A percentile compares a stretch with the other conserved stretches of the same genome.
phyloP scores from a whole-genome alignment of 2,888 invertebrate species.

The Oeneis ivallda region DNA sequence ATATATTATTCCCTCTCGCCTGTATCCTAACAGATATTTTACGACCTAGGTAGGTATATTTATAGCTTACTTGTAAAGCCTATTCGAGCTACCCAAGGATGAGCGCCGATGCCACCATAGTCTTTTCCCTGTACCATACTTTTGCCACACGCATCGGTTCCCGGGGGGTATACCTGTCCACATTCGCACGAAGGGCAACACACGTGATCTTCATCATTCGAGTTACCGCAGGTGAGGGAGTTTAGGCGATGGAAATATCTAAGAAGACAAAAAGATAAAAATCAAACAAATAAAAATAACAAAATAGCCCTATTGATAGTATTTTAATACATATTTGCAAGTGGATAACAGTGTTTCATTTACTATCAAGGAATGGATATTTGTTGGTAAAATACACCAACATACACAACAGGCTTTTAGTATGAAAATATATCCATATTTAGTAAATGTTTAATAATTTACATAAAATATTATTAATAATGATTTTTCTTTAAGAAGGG shows the following conservation, averaged over 20 bases:
- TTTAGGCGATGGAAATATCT: constrained; percentile 80
- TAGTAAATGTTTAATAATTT: too few species aligned
- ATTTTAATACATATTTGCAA: too few species aligned
- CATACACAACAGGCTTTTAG: too few species aligned
- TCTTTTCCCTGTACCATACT: constrained; percentile 85
- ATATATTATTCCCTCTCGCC: neutral
- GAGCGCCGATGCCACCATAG: constrained; percentile 86
- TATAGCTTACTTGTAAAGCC: constrained; percentile 86
- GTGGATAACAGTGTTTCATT: neutral
- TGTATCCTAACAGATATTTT: neutral
- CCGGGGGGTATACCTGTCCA: constrained; percentile 62
- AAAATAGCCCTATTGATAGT: too few species aligned
- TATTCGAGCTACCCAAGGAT: constrained; percentile 88
- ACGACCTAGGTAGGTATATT: neutral
- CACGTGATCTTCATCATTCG: constrained; percentile 79
- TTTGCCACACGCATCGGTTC: constrained; percentile 82
- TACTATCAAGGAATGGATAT: too few species aligned
- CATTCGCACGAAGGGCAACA: constrained; percentile 83
- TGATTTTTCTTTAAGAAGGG: too few species aligned
- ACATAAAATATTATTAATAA: too few species aligned
- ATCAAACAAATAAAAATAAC: too few species aligned
- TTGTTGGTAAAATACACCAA: too few species aligned
- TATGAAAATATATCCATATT: too few species aligned
- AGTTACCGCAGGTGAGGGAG: constrained; percentile 82
- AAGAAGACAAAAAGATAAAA: constrained; percentile 16